A percentile compares a stretch with the other conserved stretches of the same genome.
These are phyloP conservation scores for Fissipunctia ypsillon DNA, from an alignment of 2,888 invertebrate species.

Conservation along the genomic window DNA sequence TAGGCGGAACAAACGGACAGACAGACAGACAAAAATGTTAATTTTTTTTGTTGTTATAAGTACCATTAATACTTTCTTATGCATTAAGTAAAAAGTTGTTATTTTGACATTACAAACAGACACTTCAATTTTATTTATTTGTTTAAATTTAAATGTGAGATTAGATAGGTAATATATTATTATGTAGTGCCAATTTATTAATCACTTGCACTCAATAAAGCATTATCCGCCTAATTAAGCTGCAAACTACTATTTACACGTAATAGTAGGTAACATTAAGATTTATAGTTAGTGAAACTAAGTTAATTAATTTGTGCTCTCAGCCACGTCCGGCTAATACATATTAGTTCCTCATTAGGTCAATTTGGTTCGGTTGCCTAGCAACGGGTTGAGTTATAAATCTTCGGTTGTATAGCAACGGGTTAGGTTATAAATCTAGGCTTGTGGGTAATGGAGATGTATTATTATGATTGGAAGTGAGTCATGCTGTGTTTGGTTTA, in stretches of 20 bases:
- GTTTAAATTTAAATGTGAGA: too few species aligned
- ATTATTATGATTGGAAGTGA: slow-evolving; percentile 30
- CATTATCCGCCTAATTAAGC: slow-evolving; percentile 56
- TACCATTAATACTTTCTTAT: too few species aligned
- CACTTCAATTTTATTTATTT: too few species aligned
- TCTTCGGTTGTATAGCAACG: slow-evolving; percentile 55
- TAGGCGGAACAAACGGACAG: too few species aligned
- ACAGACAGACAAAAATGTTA: too few species aligned
- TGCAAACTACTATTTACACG: slow-evolving; percentile 56
- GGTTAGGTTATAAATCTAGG: slow-evolving; percentile 47
- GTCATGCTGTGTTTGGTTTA: neutral
- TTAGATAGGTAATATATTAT: neutral
- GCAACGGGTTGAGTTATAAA: slow-evolving; percentile 51
- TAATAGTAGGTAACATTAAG: slow-evolving; percentile 54
- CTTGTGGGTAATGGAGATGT: slow-evolving; percentile 49
- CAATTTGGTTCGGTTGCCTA: slow-evolving; percentile 63
- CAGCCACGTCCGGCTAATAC: slow-evolving; percentile 70
- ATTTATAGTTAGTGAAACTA: slow-evolving; percentile 73
- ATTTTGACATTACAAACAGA: too few species aligned
- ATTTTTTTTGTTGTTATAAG: too few species aligned
- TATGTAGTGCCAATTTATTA: slow-evolving; percentile 9
- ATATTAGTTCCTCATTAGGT: slow-evolving; percentile 75
- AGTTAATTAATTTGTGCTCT: slow-evolving; percentile 77
- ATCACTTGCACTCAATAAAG: slow-evolving; percentile 56
- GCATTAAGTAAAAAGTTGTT: too few species aligned